Percentiles rank a stretch among this genome's conserved stretches.
Evolutionary conservation across 2,113 vertebrate genomes (phyloP).

Genomic region (Microtus oregoni): DNA sequence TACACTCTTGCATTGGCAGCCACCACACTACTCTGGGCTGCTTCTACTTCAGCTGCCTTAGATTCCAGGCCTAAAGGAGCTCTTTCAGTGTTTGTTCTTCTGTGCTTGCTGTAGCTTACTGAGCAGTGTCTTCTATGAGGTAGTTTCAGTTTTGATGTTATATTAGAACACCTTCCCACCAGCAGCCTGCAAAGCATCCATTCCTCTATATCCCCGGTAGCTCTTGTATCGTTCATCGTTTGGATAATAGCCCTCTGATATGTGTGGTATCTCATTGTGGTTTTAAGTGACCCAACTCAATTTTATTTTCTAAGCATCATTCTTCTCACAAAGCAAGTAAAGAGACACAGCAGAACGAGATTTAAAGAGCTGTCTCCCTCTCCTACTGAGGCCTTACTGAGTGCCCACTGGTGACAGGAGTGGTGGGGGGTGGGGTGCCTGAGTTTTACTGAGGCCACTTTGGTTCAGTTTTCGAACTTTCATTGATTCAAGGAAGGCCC

Average conservation of each 20-base stretch:
- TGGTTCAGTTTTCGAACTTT: neutral
- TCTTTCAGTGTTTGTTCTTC: neutral
- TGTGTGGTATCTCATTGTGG: neutral
- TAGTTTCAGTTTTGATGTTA: neutral
- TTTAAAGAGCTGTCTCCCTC: neutral
- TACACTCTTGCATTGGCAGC: neutral
- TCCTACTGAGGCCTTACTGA: neutral
- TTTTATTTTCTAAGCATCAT: constrained; percentile 3
- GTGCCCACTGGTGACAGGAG: neutral
- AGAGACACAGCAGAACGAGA: neutral
- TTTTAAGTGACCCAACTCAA: constrained; percentile 31
- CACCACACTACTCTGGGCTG: neutral
- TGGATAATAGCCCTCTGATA: neutral
- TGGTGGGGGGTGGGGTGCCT: neutral
- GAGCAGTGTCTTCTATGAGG: too few relatives aligned
- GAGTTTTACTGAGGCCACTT: neutral
- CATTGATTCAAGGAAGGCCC: neutral
- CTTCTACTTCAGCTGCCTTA: neutral
- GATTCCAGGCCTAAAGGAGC: neutral
- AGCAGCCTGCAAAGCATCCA: neutral
- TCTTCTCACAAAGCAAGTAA: constrained; percentile 26
- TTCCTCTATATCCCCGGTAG: neutral
- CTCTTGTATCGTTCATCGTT: neutral
- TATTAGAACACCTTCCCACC: neutral
- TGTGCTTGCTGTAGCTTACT: neutral